Percentiles rank a stretch among this genome's conserved stretches.
Conservation (phyloP, 2,888 invertebrate species). For the Perithous albicinctus region DNA sequence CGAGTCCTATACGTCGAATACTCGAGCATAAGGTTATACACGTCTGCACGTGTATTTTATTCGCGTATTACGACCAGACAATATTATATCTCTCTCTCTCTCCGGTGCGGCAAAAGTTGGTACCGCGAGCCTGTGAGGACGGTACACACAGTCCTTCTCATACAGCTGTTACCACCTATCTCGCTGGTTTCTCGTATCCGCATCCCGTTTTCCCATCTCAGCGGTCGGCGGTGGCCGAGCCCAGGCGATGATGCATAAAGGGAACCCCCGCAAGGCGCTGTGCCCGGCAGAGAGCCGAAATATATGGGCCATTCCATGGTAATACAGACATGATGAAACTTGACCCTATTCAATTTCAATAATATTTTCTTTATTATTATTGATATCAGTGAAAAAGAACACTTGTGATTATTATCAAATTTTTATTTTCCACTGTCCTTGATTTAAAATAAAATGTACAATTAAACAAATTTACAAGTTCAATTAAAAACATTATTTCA, state of each 20-base stretch:
- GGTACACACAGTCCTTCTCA: conserved; percentile 52
- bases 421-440: too few species aligned
- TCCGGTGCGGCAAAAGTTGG: conserved; percentile 53
- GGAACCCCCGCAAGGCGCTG: conserved; percentile 62
- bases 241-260: conserved; percentile 66
- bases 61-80: conserved; percentile 57
- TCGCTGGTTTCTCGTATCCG: conserved; percentile 54
- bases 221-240: conserved; percentile 55
- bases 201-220: conserved; percentile 65
- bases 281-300: too few species aligned
- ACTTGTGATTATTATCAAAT: too few species aligned
- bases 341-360: too few species aligned
- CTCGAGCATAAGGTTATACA: conserved; percentile 35
- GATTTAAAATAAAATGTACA: too few species aligned
- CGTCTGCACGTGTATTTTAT: conserved; percentile 42
- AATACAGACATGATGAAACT: too few species aligned
- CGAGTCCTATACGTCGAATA: conserved; percentile 41
- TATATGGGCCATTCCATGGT: too few species aligned
- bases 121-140: not conserved
- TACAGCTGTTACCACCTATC: conserved; percentile 64
- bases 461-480: too few species aligned
- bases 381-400: too few species aligned
- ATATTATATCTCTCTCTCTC: conserved; percentile 59
- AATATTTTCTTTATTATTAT: too few species aligned
- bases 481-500: too few species aligned